Base-by-base conservation (phyloP, 2,797 vertebrate species). In the Acrocephalus scirpaceus region DNA sequence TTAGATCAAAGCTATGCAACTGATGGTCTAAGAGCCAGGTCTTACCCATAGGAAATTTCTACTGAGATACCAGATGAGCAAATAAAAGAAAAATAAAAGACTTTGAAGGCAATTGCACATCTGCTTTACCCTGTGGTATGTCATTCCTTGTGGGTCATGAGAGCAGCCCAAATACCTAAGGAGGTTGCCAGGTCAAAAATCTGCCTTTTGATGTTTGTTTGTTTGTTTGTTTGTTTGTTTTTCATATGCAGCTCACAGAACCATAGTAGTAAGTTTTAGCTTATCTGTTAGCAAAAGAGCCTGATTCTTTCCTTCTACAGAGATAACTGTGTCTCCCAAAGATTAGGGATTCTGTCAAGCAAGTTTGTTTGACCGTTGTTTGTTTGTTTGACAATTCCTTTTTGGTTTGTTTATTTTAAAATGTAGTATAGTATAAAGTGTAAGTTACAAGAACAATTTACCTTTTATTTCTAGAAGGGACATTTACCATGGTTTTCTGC, bases 291-390 rank as follows among this genome's bases (percentile, higher is more conserved):
- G 62, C 70, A 73, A 77, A 95, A 90, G 53, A 86, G 51, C 44
- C 60, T 88, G 87, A 88, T 92, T 92, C 66, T 81, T 95, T 96
- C 92, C 50, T 83, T 92, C 47, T 93, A 40, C 80, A 92, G 79
- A 67, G 36, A 40, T 80, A 38, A n/a, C 73, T 93, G 45, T 83
- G 65, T 86, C 92, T 97, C 90, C 82, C 91, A 76, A 94, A 96
- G 72, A 92, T 94, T 80, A 81, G 65, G 11, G 66, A 94, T 88
- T 79, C 61, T 93, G 69, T 94, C 80, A 79, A 90, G 64, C 73
- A 93, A 69, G 61, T 95, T 58, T 36, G 23, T 36, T 58, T 16
- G 11, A 36, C 57, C 36, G 23, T 58, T 36, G 7, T 58, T 58
- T 58, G 56, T 16, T 58, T 58, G 57, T 36, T 58, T 9, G 86